phyloP scores from a whole-genome alignment of 2,888 invertebrate genomes.

The Hirtodrosophila histrioides region DNA sequence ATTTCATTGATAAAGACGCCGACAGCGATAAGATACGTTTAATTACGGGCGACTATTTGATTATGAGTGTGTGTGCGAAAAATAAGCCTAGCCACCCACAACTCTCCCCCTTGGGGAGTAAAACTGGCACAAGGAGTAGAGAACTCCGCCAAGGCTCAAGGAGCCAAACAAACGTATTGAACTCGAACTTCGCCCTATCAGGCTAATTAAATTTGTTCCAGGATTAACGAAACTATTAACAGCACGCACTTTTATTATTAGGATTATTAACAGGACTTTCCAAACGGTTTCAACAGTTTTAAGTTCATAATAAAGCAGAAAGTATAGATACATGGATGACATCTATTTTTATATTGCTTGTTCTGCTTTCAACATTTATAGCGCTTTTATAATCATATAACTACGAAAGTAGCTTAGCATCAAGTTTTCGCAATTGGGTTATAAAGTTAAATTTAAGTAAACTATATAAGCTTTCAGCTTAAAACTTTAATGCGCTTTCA shows the following conservation, averaged over 20 bases:
- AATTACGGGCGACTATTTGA: conserved; percentile 64
- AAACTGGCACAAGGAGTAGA: not conserved
- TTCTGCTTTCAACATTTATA: too few relatives aligned
- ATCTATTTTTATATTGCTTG: too few relatives aligned
- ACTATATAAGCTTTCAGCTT: too few relatives aligned
- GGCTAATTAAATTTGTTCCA: conserved; percentile 21
- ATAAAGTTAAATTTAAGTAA: too few relatives aligned
- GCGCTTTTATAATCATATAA: too few relatives aligned
- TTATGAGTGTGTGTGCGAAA: conserved; percentile 20
- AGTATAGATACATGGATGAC: too few relatives aligned
- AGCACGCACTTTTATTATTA: not conserved
- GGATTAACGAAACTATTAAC: conserved; percentile 2
- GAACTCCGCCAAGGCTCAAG: conserved; percentile 1
- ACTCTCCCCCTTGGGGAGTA: not conserved
- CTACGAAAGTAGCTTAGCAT: too few relatives aligned
- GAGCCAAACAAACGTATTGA: conserved; percentile 4
- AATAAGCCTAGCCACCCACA: conserved; percentile 3
- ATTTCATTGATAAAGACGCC: conserved; percentile 67
- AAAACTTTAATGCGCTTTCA: too few relatives aligned
- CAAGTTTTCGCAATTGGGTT: too few relatives aligned
- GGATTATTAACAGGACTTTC: too few relatives aligned
- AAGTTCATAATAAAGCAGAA: too few relatives aligned
- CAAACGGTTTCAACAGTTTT: too few relatives aligned
- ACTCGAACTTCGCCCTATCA: conserved; percentile 4
- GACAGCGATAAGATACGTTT: conserved; percentile 67